phyloP scores from a whole-genome alignment of 2,797 vertebrate genomes.

The Potorous gilbertii region DNA sequence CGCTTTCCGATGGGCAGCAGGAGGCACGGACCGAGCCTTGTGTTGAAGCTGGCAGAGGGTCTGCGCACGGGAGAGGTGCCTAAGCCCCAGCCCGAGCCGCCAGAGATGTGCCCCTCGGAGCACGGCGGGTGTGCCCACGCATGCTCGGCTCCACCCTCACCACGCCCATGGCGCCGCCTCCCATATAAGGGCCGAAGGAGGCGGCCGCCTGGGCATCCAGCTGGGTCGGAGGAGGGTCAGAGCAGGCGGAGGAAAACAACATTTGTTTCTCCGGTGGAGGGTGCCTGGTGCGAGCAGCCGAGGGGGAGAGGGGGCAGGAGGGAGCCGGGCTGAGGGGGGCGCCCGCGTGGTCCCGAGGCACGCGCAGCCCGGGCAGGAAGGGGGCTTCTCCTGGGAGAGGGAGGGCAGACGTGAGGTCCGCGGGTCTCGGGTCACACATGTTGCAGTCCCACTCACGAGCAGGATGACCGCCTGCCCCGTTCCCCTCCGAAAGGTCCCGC shows the following conservation, averaged over 20 bases:
- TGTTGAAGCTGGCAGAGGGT: background rate
- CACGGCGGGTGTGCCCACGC: conserved; percentile 52
- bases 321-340: conserved; percentile 14
- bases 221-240: conserved; percentile 65
- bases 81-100: background rate
- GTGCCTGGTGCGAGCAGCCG: conserved; percentile 53
- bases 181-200: conserved; percentile 65
- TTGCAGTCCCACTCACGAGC: conserved; percentile 44
- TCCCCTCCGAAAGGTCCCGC: conserved; percentile 26
- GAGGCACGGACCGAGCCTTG: conserved; percentile 50
- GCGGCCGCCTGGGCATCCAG: conserved; percentile 62
- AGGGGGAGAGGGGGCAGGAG: background rate
- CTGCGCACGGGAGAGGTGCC: background rate
- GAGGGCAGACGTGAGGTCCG: conserved; percentile 5
- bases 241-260: conserved; percentile 75
- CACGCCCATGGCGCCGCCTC: conserved; percentile 36
- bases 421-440: conserved; percentile 14
- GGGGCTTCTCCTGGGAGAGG: background rate
- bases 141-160: conserved; percentile 62
- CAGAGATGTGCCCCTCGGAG: conserved; percentile 60
- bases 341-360: background rate
- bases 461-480: background rate
- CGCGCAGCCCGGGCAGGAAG: background rate
- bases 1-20: conserved; percentile 43
- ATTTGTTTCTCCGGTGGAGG: conserved; percentile 66